These are phyloP conservation scores for Larimichthys crocea DNA, from an alignment of 2,113 vertebrate species.

Conservation along the genomic window DNA sequence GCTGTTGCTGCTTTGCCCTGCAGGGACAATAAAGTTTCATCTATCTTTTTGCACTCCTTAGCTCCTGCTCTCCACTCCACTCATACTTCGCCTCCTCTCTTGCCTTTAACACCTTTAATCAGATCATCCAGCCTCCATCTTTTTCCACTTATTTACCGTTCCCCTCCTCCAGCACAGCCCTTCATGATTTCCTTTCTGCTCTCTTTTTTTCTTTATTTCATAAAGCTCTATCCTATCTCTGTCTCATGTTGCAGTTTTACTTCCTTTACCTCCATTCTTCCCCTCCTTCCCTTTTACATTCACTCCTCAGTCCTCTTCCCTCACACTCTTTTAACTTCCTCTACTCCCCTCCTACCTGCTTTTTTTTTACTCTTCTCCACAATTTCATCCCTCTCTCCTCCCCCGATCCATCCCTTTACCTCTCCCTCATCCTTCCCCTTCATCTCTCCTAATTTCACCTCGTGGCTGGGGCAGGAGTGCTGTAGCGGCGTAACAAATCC, in stretches of 20 bases:
- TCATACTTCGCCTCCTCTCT: slow-evolving; percentile 4
- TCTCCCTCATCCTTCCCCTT: slow-evolving; percentile 52
- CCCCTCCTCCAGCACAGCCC: neutral
- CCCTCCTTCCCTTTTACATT: neutral
- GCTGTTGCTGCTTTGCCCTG: slow-evolving; percentile 25
- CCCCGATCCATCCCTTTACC: slow-evolving; percentile 20
- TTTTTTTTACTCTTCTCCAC: slow-evolving; percentile 14
- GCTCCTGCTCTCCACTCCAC: slow-evolving; percentile 11
- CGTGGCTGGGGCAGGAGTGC: slow-evolving; percentile 41
- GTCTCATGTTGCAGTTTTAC: neutral
- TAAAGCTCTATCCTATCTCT: neutral
- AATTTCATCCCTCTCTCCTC: slow-evolving; percentile 34
- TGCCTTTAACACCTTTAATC: slow-evolving; percentile 33
- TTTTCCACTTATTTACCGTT: slow-evolving; percentile 10
- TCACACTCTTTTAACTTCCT: neutral
- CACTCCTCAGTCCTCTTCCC: neutral
- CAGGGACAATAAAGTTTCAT: slow-evolving; percentile 45
- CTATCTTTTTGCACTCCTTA: slow-evolving; percentile 36
- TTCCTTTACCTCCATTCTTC: neutral
- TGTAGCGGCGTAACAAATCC: slow-evolving; percentile 63
- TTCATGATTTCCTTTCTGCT: neutral
- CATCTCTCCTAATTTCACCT: slow-evolving; percentile 64
- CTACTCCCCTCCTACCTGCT: neutral
- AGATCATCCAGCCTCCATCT: slow-evolving; percentile 18
- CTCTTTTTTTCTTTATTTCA: neutral